A percentile compares a stretch with the other conserved stretches of the same genome.
Conservation (phyloP, 2,888 invertebrate genomes). For the Lepidocyrtinus sp. region DNA sequence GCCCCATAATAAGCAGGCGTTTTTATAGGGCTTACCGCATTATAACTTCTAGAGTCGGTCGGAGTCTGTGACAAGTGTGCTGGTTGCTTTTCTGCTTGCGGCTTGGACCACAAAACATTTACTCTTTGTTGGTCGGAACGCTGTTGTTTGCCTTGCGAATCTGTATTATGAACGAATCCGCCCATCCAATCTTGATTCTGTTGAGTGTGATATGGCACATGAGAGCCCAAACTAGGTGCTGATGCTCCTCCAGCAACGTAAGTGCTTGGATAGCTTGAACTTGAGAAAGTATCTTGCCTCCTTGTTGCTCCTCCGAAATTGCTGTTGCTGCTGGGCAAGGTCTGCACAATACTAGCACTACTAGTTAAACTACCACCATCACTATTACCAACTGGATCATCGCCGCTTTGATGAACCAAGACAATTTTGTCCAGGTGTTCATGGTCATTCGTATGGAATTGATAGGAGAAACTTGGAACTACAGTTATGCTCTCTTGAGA, state of each 20-base stretch:
- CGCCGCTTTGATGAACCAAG: constrained; percentile 21
- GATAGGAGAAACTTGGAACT: constrained; percentile 62
- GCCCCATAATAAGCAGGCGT: too few relatives aligned
- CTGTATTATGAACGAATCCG: background rate
- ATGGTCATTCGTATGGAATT: constrained; percentile 63
- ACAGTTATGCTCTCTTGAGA: constrained; percentile 1
- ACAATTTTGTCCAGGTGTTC: constrained; percentile 53
- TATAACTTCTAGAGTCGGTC: background rate
- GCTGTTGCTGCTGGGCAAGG: constrained; percentile 18
- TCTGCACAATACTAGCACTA: background rate
- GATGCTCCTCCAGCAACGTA: too few relatives aligned
- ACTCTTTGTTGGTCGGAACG: constrained; percentile 6
- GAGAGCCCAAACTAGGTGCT: background rate
- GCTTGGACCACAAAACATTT: constrained; percentile 13
- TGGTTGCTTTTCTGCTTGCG: constrained; percentile 30
- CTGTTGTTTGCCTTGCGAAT: constrained; percentile 9
- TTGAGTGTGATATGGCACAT: background rate
- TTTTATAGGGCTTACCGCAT: constrained; percentile 10
- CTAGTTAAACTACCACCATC: background rate
- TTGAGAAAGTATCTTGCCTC: background rate
- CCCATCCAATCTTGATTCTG: constrained; percentile 13
- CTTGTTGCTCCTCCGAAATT: too few relatives aligned
- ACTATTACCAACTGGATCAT: background rate
- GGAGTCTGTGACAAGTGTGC: background rate
- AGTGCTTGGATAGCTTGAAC: background rate